Percentiles rank a stretch among this genome's conserved stretches.
These are phyloP conservation scores for Motacilla tschutschensis DNA, from an alignment of 2,113 vertebrate genomes.

Conservation along the genomic window DNA sequence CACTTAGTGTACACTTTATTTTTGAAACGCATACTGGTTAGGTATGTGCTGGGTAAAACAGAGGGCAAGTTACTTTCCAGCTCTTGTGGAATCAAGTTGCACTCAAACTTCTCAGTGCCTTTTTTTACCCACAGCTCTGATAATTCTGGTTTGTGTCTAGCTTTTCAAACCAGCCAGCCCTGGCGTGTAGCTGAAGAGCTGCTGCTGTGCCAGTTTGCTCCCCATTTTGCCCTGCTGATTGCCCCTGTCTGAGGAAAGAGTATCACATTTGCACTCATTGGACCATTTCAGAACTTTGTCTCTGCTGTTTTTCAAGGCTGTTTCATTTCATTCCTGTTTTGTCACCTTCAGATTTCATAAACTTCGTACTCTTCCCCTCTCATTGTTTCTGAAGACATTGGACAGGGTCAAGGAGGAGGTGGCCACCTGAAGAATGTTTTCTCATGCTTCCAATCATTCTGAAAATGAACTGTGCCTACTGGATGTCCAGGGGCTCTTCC, in stretches of 20 bases:
- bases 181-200: neutral
- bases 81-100: neutral
- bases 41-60: neutral
- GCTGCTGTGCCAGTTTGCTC: neutral
- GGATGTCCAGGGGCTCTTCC: neutral
- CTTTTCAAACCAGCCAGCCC: neutral
- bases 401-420: neutral
- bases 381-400: neutral
- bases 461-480: neutral
- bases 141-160: neutral
- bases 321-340: neutral
- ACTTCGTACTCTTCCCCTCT: neutral
- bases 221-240: neutral
- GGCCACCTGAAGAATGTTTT: neutral
- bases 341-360: neutral
- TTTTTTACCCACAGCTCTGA: neutral
- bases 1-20: neutral
- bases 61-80: neutral
- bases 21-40: neutral
- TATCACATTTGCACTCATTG: fast-evolving
- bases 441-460: neutral
- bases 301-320: neutral
- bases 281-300: neutral
- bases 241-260: neutral
- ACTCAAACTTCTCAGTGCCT: neutral